Conservation (phyloP, 2,797 vertebrate genomes). For the Allobates femoralis region DNA sequence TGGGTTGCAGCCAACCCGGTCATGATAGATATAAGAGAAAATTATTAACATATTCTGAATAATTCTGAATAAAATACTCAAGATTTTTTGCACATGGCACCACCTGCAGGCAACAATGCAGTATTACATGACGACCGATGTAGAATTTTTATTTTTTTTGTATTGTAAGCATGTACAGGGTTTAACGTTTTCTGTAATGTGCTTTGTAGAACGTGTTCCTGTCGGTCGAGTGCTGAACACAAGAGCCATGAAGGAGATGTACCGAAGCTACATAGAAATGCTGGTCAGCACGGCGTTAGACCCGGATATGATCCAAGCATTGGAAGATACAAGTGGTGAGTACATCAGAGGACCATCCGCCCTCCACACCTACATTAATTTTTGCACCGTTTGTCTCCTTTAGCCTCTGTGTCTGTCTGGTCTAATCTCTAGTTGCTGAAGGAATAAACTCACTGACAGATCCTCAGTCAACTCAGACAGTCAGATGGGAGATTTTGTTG, state of each 20-base stretch:
- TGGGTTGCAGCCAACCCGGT: too few species aligned
- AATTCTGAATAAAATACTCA: neutral
- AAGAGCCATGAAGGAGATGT: slow-evolving; percentile 93
- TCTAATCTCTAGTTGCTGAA: too few species aligned
- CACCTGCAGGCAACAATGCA: neutral
- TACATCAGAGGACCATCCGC: too few species aligned
- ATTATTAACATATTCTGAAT: neutral
- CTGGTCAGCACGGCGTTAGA: slow-evolving; percentile 92
- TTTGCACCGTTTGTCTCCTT: too few species aligned
- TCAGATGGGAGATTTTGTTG: too few species aligned
- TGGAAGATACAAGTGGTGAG: slow-evolving; percentile 91
- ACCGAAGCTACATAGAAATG: slow-evolving; percentile 95
- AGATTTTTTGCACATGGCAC: neutral
- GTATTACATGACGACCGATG: neutral
- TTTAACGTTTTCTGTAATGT: neutral
- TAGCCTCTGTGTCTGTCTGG: too few species aligned
- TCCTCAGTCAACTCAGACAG: too few species aligned
- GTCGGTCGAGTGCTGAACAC: slow-evolving; percentile 83
- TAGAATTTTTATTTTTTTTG: neutral
- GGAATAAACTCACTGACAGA: too few species aligned
- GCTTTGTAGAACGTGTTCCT: slow-evolving; percentile 69
- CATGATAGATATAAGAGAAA: neutral
- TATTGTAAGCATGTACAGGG: neutral
- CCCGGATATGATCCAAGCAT: slow-evolving; percentile 94
- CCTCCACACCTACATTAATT: too few species aligned